Conservation (phyloP, 2,113 vertebrate genomes). For the Solea solea region DNA sequence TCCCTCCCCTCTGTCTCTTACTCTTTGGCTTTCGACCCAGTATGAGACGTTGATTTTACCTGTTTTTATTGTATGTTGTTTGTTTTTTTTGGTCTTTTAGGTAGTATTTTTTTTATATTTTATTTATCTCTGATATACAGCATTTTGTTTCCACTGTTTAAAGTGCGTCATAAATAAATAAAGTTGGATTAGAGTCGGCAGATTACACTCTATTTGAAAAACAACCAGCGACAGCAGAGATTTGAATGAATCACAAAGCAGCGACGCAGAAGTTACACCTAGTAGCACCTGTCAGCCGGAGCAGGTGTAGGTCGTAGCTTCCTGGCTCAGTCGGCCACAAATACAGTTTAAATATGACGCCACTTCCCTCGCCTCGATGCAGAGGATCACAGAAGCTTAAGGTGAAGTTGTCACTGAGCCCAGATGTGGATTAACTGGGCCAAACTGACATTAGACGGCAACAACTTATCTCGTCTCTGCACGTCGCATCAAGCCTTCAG, state of each 20-base stretch:
- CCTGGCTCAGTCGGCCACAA: slow-evolving; percentile 8
- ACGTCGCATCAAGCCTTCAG: neutral
- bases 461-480: neutral
- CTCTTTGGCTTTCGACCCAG: too few species aligned
- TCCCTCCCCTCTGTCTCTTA: neutral
- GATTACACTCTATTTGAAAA: slow-evolving; percentile 20
- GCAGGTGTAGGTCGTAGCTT: slow-evolving; percentile 56
- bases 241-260: neutral
- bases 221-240: slow-evolving; percentile 2
- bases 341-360: slow-evolving; percentile 44
- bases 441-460: neutral
- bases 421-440: slow-evolving; percentile 37
- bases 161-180: too few species aligned
- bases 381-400: slow-evolving; percentile 38
- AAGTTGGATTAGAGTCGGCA: neutral
- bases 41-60: too few species aligned
- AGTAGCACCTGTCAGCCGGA: slow-evolving; percentile 52
- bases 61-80: too few species aligned
- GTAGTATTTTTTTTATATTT: too few species aligned
- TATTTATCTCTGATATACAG: too few species aligned
- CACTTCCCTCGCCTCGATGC: slow-evolving; percentile 23
- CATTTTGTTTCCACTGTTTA: too few species aligned
- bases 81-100: too few species aligned
- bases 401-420: slow-evolving; percentile 27
- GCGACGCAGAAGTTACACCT: neutral